phyloP scores from a whole-genome alignment of 2,888 invertebrate species.

The Callosobruchus maculatus region DNA sequence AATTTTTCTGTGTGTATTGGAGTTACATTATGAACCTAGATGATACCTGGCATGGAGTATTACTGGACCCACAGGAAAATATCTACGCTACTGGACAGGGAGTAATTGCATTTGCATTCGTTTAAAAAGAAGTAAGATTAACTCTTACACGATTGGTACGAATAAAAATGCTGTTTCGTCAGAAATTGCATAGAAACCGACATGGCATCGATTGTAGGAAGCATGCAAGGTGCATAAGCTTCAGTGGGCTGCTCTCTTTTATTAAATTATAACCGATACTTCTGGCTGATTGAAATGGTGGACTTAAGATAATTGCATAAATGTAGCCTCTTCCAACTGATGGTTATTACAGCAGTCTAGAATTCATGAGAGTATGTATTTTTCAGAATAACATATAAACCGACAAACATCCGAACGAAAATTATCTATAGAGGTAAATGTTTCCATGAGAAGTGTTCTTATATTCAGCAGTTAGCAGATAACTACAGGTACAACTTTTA shows the following conservation, averaged over 20 bases:
- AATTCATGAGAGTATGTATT: background rate
- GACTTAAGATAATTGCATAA: background rate
- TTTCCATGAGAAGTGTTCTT: too few species aligned
- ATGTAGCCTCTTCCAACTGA: background rate
- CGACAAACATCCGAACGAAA: too few species aligned
- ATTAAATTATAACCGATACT: background rate
- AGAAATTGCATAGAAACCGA: background rate
- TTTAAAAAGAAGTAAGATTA: slow-evolving; percentile 17
- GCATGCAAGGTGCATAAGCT: background rate
- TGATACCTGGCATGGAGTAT: too few species aligned
- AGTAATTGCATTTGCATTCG: slow-evolving; percentile 16
- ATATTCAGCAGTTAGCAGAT: too few species aligned
- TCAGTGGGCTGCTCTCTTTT: background rate
- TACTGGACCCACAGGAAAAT: too few species aligned
- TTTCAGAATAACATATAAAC: background rate
- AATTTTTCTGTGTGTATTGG: too few species aligned
- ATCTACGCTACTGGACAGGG: background rate
- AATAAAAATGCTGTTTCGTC: background rate
- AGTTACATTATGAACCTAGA: too few species aligned
- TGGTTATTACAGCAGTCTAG: background rate
- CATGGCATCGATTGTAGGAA: background rate
- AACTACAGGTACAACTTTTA: too few species aligned
- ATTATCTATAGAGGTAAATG: too few species aligned
- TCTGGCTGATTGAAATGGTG: background rate
- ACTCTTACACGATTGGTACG: background rate